Percentiles rank a stretch among this genome's conserved stretches.
These are phyloP conservation scores for Cryptoprocta ferox DNA, from an alignment of 2,797 vertebrate species.

Conservation along the genomic window DNA sequence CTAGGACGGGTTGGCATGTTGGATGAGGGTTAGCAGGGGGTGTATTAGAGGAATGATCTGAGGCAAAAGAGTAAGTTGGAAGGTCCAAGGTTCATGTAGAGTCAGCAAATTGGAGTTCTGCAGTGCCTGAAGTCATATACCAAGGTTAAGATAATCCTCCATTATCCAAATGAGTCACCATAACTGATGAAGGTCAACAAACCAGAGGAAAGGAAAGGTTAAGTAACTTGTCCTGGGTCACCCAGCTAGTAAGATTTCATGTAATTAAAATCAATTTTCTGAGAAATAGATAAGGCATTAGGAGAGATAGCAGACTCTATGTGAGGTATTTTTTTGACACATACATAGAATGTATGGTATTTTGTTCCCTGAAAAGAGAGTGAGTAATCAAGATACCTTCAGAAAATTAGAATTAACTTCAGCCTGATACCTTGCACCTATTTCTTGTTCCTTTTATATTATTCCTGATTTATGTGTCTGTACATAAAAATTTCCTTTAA, in stretches of 20 bases:
- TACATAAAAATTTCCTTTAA: constrained; percentile 3
- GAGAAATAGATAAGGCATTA: neutral
- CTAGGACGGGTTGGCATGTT: neutral
- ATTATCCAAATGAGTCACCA: neutral
- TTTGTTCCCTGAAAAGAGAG: neutral
- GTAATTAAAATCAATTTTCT: neutral
- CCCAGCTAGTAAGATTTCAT: neutral
- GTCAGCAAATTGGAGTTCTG: neutral
- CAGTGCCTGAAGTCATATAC: neutral
- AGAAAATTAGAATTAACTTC: neutral
- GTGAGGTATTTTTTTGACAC: neutral
- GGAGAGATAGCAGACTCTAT: neutral
- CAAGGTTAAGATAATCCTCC: neutral
- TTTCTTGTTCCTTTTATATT: neutral
- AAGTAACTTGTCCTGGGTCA: neutral
- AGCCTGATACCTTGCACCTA: neutral
- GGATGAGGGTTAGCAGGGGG: neutral
- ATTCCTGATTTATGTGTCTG: constrained; percentile 1
- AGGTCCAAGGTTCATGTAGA: neutral
- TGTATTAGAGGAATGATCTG: neutral
- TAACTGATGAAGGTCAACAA: neutral
- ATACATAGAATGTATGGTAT: neutral
- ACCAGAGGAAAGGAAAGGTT: neutral
- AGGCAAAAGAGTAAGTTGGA: neutral
- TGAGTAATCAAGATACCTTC: neutral